These are phyloP conservation scores for Eupithecia dodoneata DNA, from an alignment of 2,888 invertebrate species.

Conservation along the genomic window DNA sequence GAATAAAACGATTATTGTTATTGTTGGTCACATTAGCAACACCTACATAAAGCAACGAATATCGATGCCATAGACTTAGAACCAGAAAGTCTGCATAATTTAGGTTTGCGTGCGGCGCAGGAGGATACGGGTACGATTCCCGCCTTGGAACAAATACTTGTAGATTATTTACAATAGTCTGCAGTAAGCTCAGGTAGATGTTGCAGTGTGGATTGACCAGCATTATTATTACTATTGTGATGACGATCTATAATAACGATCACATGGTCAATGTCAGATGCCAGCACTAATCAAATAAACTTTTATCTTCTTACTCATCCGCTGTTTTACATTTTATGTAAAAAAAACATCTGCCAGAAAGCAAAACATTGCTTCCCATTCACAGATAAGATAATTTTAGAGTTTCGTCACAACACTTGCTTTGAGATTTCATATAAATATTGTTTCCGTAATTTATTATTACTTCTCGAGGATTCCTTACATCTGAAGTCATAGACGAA, in stretches of 20 bases:
- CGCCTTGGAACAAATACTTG: too few species aligned
- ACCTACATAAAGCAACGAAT: too few species aligned
- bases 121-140: too few species aligned
- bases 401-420: slow-evolving; percentile 47
- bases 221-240: neutral
- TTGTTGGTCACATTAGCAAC: too few species aligned
- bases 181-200: too few species aligned
- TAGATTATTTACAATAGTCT: too few species aligned
- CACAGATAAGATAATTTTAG: slow-evolving; percentile 54
- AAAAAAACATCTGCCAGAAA: slow-evolving; percentile 25
- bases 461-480: slow-evolving; percentile 43
- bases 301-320: slow-evolving; percentile 29
- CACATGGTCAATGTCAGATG: slow-evolving; percentile 20
- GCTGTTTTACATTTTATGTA: slow-evolving; percentile 14
- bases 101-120: too few species aligned
- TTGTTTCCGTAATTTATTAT: slow-evolving; percentile 40
- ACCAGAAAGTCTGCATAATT: neutral
- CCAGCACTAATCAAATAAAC: slow-evolving; percentile 16
- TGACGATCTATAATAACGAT: neutral
- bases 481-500: slow-evolving; percentile 42
- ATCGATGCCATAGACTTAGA: neutral
- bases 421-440: slow-evolving; percentile 43
- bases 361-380: slow-evolving; percentile 48
- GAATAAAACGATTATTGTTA: too few species aligned
- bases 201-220: too few species aligned